Base-by-base conservation (phyloP, 2,888 invertebrate species). In the Gonocerus acuteangulatus region DNA sequence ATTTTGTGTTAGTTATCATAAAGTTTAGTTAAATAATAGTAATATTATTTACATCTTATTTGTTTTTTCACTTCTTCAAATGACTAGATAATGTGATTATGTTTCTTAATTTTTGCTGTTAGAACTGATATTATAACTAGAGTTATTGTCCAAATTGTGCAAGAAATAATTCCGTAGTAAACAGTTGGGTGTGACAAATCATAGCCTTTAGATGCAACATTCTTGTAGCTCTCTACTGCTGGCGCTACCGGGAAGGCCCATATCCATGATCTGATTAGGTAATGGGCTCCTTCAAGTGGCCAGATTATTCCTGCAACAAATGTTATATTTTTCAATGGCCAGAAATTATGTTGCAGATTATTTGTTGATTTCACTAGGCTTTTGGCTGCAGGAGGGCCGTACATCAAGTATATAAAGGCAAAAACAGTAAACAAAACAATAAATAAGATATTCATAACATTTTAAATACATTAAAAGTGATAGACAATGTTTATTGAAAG, bases 251-350 rank as follows among this genome's bases (percentile, higher is more conserved):
- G 68, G 11, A 66, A 62, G 7, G 52, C 60, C 62, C 63, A 66
- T 1, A 65, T 65, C 23, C 64, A 56, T n/a, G 61, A 34, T 15
- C 45, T 60, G 9, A 68, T 34, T 4, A 64, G 36, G 16, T 39
- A 59, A 58, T 68, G 67, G 32, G 65, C 66, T 42, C 68, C 68
- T 67, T 68, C 62, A 9, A 63, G 60, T 1, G 68, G 68, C 68
- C 68, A 68, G 13, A 66, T 62, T 6, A 65, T 66, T 11, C 68
- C 68, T 68, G 64, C 2, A 60, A 57, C 27, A 49, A 39, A 39
- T 39, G n/a, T 9, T 39, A 39, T 32, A 32, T 32, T 11, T 9
- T 32, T 32, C 11, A 32, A 9, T 32, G 32, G 32, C 11, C 11
- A 32, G n/a, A n/a, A n/a, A n/a, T n/a, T n/a, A n/a, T n/a, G n/a